phyloP scores from a whole-genome alignment of 2,888 invertebrate genomes.

The Alitta virens region DNA sequence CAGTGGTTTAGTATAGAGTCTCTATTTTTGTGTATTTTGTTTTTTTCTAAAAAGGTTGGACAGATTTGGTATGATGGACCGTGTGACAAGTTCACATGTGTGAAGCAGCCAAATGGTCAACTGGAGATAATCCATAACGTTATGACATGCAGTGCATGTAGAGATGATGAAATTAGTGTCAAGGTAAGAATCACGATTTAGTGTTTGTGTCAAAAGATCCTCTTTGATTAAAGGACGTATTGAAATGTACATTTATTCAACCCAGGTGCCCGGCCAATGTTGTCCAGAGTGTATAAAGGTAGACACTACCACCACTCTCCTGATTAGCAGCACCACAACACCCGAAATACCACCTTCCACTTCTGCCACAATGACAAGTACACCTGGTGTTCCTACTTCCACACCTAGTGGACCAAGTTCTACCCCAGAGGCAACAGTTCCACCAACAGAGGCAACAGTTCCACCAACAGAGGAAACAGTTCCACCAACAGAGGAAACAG shows the following conservation, averaged over 20 bases:
- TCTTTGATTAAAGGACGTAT: no score
- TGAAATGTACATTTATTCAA: no score
- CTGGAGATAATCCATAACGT: not conserved
- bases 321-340: no score
- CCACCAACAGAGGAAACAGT: not conserved
- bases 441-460: not conserved
- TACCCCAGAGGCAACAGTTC: not conserved
- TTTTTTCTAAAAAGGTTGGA: no score
- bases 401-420: not conserved
- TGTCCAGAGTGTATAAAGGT: not conserved
- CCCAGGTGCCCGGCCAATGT: not conserved
- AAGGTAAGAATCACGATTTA: no score
- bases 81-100: constrained; percentile 1
- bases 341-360: not conserved
- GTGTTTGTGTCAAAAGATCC: no score
- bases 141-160: not conserved
- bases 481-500: not conserved
- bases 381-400: not conserved
- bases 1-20: no score
- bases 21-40: no score
- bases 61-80: constrained; percentile 5
- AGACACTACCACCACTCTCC: not conserved
- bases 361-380: not conserved
- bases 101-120: not conserved
- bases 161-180: not conserved